A percentile compares a stretch with the other conserved stretches of the same genome.
Conservation (phyloP, 2,888 invertebrate species). For the Drosophila planitibia region DNA sequence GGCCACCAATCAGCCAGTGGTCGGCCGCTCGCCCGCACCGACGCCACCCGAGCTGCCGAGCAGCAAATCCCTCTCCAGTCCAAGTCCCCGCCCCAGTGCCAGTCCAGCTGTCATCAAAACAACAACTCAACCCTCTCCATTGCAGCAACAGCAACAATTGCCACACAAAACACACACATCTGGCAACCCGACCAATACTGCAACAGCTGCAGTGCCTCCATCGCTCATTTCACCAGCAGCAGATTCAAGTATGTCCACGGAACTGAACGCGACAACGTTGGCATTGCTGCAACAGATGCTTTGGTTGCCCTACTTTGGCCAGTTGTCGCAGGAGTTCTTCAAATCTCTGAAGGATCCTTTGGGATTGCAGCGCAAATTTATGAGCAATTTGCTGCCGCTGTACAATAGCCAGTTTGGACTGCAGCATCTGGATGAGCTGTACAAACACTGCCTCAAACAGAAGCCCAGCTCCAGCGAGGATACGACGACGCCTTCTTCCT, state of each 20-base stretch:
- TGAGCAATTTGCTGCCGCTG: slow-evolving; percentile 75
- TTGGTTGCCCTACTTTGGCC: slow-evolving; percentile 89
- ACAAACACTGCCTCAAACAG: slow-evolving; percentile 73
- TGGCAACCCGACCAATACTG: slow-evolving; percentile 25
- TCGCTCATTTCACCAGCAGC: slow-evolving; percentile 53
- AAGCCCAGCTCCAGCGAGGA: slow-evolving; percentile 82
- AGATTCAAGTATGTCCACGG: slow-evolving; percentile 86
- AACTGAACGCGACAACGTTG: slow-evolving; percentile 90
- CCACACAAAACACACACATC: slow-evolving; percentile 47
- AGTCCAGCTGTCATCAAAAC: not conserved
- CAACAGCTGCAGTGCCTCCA: slow-evolving; percentile 29
- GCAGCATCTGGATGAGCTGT: slow-evolving; percentile 71
- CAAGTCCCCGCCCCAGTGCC: slow-evolving; percentile 31
- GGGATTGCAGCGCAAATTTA: slow-evolving; percentile 75
- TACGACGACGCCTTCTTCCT: slow-evolving; percentile 20
- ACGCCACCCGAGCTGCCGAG: slow-evolving; percentile 19
- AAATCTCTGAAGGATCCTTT: slow-evolving; percentile 83
- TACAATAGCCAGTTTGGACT: slow-evolving; percentile 68
- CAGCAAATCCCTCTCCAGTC: slow-evolving; percentile 21
- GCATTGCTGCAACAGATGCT: slow-evolving; percentile 91
- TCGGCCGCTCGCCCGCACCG: slow-evolving; percentile 10
- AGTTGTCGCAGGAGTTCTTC: slow-evolving; percentile 86
- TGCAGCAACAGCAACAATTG: slow-evolving; percentile 15
- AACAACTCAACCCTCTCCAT: slow-evolving; percentile 2
- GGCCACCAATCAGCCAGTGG: not conserved